Evolutionary conservation across 2,113 vertebrate species (phyloP), one percentile per base, ranked within the genome.

Genomic region (Empidonax alnorum): DNA sequence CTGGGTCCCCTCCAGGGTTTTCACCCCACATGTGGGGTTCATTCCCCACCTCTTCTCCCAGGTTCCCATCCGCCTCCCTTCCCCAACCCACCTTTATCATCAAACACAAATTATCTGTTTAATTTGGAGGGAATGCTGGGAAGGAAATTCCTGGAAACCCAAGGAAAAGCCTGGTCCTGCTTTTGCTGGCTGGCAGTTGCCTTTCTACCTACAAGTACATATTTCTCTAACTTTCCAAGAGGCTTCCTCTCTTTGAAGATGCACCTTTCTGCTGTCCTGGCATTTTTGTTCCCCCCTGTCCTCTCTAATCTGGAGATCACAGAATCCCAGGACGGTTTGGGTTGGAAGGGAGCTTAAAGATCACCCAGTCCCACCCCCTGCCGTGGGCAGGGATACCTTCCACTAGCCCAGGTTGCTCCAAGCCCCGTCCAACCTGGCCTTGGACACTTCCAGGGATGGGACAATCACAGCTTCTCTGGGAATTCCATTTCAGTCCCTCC

Each of bases 341-440:
- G 2, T 41, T 6, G 53, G 49, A 61, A 67, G 11, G 4, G 12
- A 47, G 4, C 27, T 41, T 5, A 9, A 58, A 61, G 3, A 0
- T 0, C 61, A 47, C 17, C 20, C 12, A 0, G 1, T 50, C 0
- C 22, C 49, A 15, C 1, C 4, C 3, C 16, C 22, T 63, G 44
- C 31, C 5, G 4, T 5, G 24, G 22, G 3, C 39, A 52, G 46
- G 35, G 46, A 69, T 79, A 61, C 1, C 44, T 56, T 0, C 33
- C 35, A 30, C 33, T 2, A 0, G 1, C 37, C 18, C 53, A 90
- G 52, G 27, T 0, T 58, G 21, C 27, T 72, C 47, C 68, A 35
- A 90, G 6, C 8, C 23, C 12, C 0, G 0, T 47, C 46, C 50
- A 93, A 0, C 8, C 33, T 50, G 23, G 12, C 12, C 13, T 35